phyloP scores from a whole-genome alignment of 2,888 invertebrate genomes.

The Sabellastarte sp. region DNA sequence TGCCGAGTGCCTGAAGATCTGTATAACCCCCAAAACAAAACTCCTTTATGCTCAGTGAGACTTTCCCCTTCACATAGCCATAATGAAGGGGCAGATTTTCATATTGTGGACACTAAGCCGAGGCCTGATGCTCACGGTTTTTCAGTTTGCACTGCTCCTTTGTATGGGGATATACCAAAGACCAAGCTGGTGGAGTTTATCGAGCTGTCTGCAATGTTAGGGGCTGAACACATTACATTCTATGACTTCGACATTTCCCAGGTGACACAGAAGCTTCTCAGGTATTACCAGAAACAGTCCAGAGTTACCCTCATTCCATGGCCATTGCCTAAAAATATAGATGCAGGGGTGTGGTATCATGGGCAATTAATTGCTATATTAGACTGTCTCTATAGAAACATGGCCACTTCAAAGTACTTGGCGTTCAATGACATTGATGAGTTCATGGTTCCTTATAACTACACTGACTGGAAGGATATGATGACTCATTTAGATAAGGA shows the following conservation, averaged over 20 bases:
- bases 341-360: constrained; percentile 46
- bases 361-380: constrained; percentile 53
- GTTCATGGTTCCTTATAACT: constrained; percentile 43
- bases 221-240: constrained; percentile 42
- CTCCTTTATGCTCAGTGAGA: background rate
- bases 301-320: constrained; percentile 41
- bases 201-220: constrained; percentile 45
- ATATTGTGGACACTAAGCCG: background rate
- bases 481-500: constrained; percentile 10
- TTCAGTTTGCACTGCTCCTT: constrained; percentile 50
- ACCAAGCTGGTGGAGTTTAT: constrained; percentile 47
- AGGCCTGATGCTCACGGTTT: constrained; percentile 12
- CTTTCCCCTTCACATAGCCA: background rate
- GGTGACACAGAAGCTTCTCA: background rate
- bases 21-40: background rate
- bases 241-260: constrained; percentile 34
- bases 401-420: constrained; percentile 37
- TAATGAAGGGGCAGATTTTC: background rate
- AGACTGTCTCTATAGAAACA: constrained; percentile 54
- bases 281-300: constrained; percentile 30
- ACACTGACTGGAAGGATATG: constrained; percentile 17
- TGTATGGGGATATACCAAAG: constrained; percentile 43
- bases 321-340: constrained; percentile 33
- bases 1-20: constrained; percentile 38
- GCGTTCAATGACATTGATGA: constrained; percentile 56